phyloP scores from a whole-genome alignment of 2,888 invertebrate genomes.

The Rotaria macrura region DNA sequence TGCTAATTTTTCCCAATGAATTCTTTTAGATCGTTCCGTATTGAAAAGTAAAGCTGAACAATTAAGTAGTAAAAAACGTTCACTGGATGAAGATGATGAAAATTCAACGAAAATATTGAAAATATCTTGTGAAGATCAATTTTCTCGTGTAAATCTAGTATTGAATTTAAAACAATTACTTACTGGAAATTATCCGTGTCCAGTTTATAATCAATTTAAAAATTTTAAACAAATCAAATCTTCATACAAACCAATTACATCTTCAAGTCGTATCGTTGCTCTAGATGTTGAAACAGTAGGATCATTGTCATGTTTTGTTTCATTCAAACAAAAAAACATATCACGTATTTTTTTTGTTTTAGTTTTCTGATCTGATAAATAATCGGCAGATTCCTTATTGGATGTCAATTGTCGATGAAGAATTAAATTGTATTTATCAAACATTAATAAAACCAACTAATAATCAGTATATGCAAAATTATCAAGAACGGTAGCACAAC shows the following conservation, averaged over 20 bases:
- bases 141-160: neutral
- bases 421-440: slow-evolving; percentile 8
- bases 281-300: slow-evolving; percentile 10
- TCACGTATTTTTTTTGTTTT: neutral
- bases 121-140: neutral
- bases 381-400: slow-evolving; percentile 14
- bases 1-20: neutral
- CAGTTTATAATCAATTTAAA: slow-evolving; percentile 1
- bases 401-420: slow-evolving; percentile 1
- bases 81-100: neutral
- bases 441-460: neutral
- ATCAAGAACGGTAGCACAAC: neutral
- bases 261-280: neutral
- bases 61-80: neutral
- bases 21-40: neutral
- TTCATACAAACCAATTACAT: neutral
- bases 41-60: neutral
- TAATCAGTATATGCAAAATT: neutral
- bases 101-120: neutral
- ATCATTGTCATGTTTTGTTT: too few relatives aligned
- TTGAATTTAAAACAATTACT: neutral
- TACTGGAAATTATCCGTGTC: slow-evolving; percentile 5
- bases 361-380: neutral
- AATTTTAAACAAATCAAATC: neutral
- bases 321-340: too few relatives aligned